Conservation (phyloP, 2,797 vertebrate species). For the Nannoperca australis region DNA sequence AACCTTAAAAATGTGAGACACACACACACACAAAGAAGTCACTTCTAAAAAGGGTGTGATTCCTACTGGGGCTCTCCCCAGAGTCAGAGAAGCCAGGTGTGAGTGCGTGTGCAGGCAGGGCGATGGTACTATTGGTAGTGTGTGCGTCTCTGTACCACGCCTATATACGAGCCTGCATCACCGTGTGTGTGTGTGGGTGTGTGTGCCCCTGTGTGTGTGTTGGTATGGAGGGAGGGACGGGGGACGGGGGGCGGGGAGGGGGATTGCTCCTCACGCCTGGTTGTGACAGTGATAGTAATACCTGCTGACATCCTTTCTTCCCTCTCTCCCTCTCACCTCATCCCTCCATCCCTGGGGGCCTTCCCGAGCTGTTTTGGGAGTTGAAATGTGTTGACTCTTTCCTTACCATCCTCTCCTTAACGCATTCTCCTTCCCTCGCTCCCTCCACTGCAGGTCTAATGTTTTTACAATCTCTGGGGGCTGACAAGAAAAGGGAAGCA, state of each 20-base stretch:
- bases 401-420: slow-evolving; percentile 76
- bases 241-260: slow-evolving; percentile 25
- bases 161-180: slow-evolving; percentile 52
- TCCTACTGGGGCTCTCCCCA: slow-evolving; percentile 54
- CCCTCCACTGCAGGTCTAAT: slow-evolving; percentile 74
- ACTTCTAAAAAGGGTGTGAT: slow-evolving; percentile 55
- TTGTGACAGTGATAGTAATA: slow-evolving; percentile 86
- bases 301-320: slow-evolving; percentile 82
- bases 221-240: slow-evolving; percentile 13
- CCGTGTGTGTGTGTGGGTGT: slow-evolving; percentile 21
- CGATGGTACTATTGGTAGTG: slow-evolving; percentile 18
- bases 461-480: slow-evolving; percentile 79
- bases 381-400: slow-evolving; percentile 85
- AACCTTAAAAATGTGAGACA: slow-evolving; percentile 32
- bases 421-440: slow-evolving; percentile 71
- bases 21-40: slow-evolving; percentile 19
- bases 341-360: slow-evolving; percentile 76
- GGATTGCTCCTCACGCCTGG: slow-evolving; percentile 68
- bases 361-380: slow-evolving; percentile 79
- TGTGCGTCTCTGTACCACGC: slow-evolving; percentile 43
- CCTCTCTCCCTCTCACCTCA: slow-evolving; percentile 68
- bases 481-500: slow-evolving; percentile 38
- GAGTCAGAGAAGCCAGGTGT: slow-evolving; percentile 50
- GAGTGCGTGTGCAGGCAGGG: slow-evolving; percentile 32
- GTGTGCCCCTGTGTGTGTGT: slow-evolving; percentile 8